Evolutionary conservation across 2,797 vertebrate species (phyloP).

Genomic region (Bryconaethiops microstoma): DNA sequence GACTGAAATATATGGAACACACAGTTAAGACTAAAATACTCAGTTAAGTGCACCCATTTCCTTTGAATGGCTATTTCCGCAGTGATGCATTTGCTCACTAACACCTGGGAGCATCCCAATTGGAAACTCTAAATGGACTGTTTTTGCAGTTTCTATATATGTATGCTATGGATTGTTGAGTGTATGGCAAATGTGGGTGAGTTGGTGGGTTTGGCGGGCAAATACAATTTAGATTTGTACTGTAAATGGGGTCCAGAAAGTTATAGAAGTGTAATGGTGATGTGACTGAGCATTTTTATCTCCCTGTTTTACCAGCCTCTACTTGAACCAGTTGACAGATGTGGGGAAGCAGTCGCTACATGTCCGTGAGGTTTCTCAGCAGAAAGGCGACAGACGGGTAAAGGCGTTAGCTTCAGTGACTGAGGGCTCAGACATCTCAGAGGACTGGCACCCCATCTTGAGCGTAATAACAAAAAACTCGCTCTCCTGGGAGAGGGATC

Average conservation of each 20-base stretch:
- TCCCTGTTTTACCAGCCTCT: conserved; percentile 78
- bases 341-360: conserved; percentile 83
- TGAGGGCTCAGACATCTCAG: conserved; percentile 84
- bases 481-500: conserved; percentile 83
- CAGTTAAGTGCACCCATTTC: background rate
- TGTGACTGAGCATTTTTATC: background rate
- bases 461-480: conserved; percentile 84
- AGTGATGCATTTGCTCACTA: background rate
- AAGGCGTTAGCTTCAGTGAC: conserved; percentile 89
- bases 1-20: too few relatives aligned
- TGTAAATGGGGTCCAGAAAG: background rate
- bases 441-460: conserved; percentile 91
- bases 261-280: background rate
- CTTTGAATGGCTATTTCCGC: background rate
- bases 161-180: too few relatives aligned
- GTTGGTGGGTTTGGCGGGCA: too few relatives aligned
- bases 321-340: conserved; percentile 91
- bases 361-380: conserved; percentile 68
- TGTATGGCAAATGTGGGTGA: too few relatives aligned
- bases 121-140: too few relatives aligned
- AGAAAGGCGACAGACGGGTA: conserved; percentile 66
- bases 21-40: too few relatives aligned
- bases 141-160: too few relatives aligned
- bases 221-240: background rate
- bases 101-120: background rate